Evolutionary conservation across 2,113 vertebrate genomes (phyloP).

Genomic region (Zosterops pallidus): DNA sequence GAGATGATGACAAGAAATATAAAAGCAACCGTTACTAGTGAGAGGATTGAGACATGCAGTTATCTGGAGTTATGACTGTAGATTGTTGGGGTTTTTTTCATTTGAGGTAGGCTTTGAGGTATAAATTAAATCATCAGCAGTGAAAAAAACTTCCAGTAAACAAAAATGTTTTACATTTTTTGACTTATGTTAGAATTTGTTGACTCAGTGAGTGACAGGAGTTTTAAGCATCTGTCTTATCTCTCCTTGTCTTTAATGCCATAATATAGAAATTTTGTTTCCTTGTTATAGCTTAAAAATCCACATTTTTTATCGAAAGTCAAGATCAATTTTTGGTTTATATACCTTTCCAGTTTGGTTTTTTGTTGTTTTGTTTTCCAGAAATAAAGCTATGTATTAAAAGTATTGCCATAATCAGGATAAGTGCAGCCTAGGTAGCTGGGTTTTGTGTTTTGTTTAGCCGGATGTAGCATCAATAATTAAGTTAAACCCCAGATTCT

Average conservation of each 20-base stretch:
- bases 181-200: neutral
- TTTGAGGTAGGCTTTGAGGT: neutral
- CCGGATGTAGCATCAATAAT: neutral
- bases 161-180: neutral
- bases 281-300: neutral
- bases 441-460: neutral
- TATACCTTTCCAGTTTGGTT: neutral
- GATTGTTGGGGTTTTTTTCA: rapidly evolving
- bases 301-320: neutral
- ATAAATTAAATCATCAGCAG: neutral
- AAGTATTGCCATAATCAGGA: neutral
- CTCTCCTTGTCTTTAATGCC: neutral
- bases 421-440: neutral
- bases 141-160: neutral
- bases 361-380: neutral
- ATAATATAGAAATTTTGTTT: neutral
- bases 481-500: neutral
- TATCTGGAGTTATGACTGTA: neutral
- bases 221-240: neutral
- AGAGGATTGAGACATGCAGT: neutral
- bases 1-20: neutral
- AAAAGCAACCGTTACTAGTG: neutral
- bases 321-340: neutral
- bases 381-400: neutral
- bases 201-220: neutral